Evolutionary conservation across 2,797 vertebrate genomes (phyloP), one percentile per base, ranked within the genome.

Genomic region (Trachurus trachurus): DNA sequence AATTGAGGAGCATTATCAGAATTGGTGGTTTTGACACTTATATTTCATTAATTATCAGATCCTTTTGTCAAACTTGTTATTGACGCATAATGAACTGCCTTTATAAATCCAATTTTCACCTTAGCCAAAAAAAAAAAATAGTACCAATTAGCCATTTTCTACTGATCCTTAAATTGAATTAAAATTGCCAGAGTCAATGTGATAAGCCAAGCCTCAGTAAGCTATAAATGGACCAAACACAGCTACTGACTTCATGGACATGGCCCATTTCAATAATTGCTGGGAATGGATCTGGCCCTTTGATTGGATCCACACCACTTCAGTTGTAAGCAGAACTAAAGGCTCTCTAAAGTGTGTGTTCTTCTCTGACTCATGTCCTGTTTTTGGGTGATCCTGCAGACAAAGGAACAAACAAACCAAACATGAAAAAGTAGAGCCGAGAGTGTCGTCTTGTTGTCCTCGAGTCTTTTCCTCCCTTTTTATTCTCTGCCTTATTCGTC

Each of bases 401-500:
- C 44, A 45, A 45, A 45, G 4, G 15, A 15, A 45, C 16, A 45
- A 45, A 42, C 6, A 47, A 19, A 17, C 17, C 16, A 7, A 49
- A 19, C 45, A 19, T 19, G 17, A 49, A 49, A 19, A 49, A 4
- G 13, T 13, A 15, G 42, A 44, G 42, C 12, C 15, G 13, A 54
- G 54, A 34, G 17, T 44, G 13, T n/a, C 16, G 15, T 21, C 17
- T 10, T 52, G 13, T 10, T 52, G 13, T 63, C n/a, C 9, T 26
- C 8, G n/a, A 29, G 2, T 5, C 49, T 75, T 49, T 49, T 49
- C 17, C 2, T 44, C 17, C 7, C 4, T 16, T 67, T 26, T 67
- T 65, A 29, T 75, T 78, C 34, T 58, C 54, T 29, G 47, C 61
- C 17, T 81, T 52, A 39, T 59, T 67, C 73, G 40, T 73, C 80